Evolutionary conservation across 2,888 invertebrate genomes (phyloP), one percentile per base, ranked within the genome.

Genomic region (Deilephila porcellus): DNA sequence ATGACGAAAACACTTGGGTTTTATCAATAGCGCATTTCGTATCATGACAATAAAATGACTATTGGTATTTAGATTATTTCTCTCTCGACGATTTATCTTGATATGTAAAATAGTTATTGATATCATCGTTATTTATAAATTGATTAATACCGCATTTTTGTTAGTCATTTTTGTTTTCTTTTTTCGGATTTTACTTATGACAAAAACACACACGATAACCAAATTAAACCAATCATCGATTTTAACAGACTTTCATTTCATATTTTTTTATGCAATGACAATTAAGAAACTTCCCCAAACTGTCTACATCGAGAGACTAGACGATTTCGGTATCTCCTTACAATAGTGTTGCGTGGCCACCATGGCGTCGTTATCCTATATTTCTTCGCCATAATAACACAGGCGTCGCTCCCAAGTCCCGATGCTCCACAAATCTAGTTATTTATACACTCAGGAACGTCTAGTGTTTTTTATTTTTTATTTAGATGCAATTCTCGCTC

Each of bases 341-440:
- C 20, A 25, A 52, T 25, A 25, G 17, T 17, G 14, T 20, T 52
- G 67, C 25, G 67, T 52, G 37, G 67, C 45, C 20, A 63, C 75
- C 71, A 76, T 76, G 60, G 72, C 71, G 74, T 37, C 76, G 77
- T 77, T 85, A 86, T 87, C 85, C 86, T 87, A 88, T 86, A 89
- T 89, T 85, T 85, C 86, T 87, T 84, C 82, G 83, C 88, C 87
- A 88, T 88, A 90, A 88, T 86, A 89, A 88, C 85, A 88, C 83
- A 83, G 81, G 79, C 79, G 77, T 75, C 79, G 83, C 83, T 81
- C 84, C 83, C 82, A 82, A 82, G 87, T 81, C 84, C 83, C 82
- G 82, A 82, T 88, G 90, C 84, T 90, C 90, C 84, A 90, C 90
- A 90, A 90, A 91, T 90, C 85, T 87, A 86, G 86, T 87, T 93